These are phyloP conservation scores for Neosilurus mollespiculum DNA, from an alignment of 2,797 vertebrate genomes.

Conservation along the genomic window DNA sequence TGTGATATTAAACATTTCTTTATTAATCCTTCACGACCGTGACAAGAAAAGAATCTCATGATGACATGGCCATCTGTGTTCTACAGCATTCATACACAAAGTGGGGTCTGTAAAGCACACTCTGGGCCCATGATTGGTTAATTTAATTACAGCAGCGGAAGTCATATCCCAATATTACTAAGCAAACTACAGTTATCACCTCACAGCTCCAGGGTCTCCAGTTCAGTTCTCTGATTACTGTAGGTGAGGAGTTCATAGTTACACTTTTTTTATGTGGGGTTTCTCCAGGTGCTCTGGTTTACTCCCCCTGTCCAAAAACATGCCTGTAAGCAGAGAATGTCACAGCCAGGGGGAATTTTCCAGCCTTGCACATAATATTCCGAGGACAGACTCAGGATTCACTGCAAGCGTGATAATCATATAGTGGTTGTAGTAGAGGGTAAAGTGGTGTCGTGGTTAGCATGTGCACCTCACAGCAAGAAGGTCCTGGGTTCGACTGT, in stretches of 20 bases:
- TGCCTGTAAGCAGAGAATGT: not conserved
- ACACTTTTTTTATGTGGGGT: not conserved
- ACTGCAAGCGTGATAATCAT: not conserved
- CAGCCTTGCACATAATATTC: not conserved
- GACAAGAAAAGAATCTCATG: no score
- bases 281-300: conserved; percentile 6
- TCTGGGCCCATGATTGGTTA: not conserved
- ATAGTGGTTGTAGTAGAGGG: not conserved
- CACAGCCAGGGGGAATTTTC: not conserved
- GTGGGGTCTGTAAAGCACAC: not conserved
- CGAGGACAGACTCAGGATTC: not conserved
- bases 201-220: not conserved
- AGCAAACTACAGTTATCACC: not conserved
- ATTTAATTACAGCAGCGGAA: conserved; percentile 11
- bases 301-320: not conserved
- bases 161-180: not conserved
- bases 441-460: not conserved
- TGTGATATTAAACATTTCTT: no score
- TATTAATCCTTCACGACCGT: no score
- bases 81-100: not conserved
- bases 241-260: not conserved
- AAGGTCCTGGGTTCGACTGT: no score
- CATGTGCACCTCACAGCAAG: no score
- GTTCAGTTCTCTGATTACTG: not conserved
- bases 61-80: not conserved